Percentiles rank a stretch among this genome's conserved stretches.
Evolutionary conservation across 2,888 invertebrate genomes (phyloP).

Genomic region (Trichogramma dendrolimi): DNA sequence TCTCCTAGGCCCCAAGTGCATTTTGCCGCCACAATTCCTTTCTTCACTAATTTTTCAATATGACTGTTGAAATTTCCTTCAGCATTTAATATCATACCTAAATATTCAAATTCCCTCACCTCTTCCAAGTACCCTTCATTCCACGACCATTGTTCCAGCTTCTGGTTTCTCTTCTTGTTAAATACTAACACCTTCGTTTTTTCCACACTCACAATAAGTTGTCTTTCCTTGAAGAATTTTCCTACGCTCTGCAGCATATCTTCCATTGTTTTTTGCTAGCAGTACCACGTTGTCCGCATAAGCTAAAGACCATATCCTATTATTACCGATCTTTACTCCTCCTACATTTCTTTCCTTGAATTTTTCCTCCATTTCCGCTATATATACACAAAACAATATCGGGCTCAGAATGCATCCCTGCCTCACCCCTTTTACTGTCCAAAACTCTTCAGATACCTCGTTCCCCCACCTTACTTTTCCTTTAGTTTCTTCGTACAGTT

Average conservation of each 20-base stretch:
- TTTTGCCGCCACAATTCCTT: slow-evolving; percentile 13
- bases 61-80: slow-evolving; percentile 13
- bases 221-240: slow-evolving; percentile 10
- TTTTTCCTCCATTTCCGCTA: background rate
- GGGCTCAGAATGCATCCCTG: background rate
- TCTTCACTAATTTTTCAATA: slow-evolving; percentile 14
- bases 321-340: slow-evolving; percentile 10
- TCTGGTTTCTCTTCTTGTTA: background rate
- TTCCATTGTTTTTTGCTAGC: slow-evolving; percentile 8
- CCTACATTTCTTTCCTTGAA: slow-evolving; percentile 13
- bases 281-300: slow-evolving; percentile 24
- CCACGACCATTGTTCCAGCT: slow-evolving; percentile 16
- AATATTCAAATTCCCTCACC: slow-evolving; percentile 15
- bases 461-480: background rate
- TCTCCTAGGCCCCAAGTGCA: slow-evolving; percentile 20
- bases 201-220: slow-evolving; percentile 16
- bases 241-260: slow-evolving; percentile 15
- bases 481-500: background rate
- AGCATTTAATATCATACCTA: slow-evolving; percentile 12
- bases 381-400: background rate
- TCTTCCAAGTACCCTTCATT: slow-evolving; percentile 14
- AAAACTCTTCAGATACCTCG: background rate
- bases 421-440: background rate
- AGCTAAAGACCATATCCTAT: slow-evolving; percentile 19
- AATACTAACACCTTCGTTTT: slow-evolving; percentile 25